Conservation (phyloP, 2,888 invertebrate genomes). For the Cephus rjabovi region DNA sequence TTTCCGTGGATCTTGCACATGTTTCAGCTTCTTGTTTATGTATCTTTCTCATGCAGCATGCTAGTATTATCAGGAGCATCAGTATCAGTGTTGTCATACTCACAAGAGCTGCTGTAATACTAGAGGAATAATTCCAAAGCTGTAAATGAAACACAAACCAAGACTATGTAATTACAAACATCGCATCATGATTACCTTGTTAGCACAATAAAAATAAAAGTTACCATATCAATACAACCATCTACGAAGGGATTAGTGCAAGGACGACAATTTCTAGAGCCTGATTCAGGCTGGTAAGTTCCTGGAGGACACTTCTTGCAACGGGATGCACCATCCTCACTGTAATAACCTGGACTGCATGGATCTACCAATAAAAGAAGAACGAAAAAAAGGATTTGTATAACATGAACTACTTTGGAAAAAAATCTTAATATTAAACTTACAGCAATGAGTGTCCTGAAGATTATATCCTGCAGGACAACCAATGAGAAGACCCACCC, state of each 20-base stretch:
- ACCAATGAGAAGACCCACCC: constrained; percentile 50
- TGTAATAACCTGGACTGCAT: constrained; percentile 50
- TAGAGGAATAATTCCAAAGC: constrained; percentile 47
- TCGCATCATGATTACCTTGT: neutral
- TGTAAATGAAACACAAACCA: constrained; percentile 20
- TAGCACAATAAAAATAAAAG: constrained; percentile 7
- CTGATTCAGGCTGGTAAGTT: constrained; percentile 50
- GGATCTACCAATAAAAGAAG: constrained; percentile 41
- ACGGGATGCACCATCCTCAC: constrained; percentile 49
- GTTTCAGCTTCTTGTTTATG: constrained; percentile 14
- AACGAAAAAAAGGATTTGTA: neutral
- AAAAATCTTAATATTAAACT: constrained; percentile 28
- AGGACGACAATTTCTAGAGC: constrained; percentile 48
- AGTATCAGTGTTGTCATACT: constrained; percentile 35
- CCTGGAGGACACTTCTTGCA: constrained; percentile 52
- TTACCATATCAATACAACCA: constrained; percentile 52
- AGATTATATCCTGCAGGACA: constrained; percentile 55
- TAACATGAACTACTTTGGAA: constrained; percentile 11
- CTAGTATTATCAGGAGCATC: constrained; percentile 34
- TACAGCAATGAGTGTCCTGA: constrained; percentile 50
- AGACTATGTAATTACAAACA: constrained; percentile 5
- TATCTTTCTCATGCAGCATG: constrained; percentile 35
- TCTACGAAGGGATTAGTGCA: constrained; percentile 54
- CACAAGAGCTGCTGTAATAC: constrained; percentile 34
- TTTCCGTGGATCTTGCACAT: constrained; percentile 18